phyloP scores from a whole-genome alignment of 2,113 vertebrate species.

The Hippocampus abdominalis region DNA sequence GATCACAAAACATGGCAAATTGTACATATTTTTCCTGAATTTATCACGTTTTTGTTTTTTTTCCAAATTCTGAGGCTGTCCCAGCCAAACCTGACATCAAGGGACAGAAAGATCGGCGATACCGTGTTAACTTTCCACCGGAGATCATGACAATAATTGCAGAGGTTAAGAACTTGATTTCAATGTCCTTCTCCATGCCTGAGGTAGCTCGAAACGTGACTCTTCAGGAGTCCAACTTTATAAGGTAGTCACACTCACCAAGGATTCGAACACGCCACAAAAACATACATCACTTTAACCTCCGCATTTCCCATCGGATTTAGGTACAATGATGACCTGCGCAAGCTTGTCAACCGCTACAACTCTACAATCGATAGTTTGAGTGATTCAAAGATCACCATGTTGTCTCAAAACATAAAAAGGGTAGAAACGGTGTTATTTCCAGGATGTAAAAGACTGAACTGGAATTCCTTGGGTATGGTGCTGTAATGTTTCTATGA shows the following conservation, averaged over 20 bases:
- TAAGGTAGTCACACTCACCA: constrained; percentile 5
- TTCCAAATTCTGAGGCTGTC: constrained; percentile 13
- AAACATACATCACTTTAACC: neutral
- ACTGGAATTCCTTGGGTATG: constrained; percentile 87
- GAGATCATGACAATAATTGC: constrained; percentile 1
- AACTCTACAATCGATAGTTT: constrained; percentile 9
- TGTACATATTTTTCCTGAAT: neutral
- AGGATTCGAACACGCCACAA: neutral
- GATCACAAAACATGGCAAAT: neutral
- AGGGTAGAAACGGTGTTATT: constrained; percentile 55
- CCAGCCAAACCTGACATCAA: constrained; percentile 15
- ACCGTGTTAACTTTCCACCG: constrained; percentile 8
- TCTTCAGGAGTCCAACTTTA: constrained; percentile 6
- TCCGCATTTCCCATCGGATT: neutral
- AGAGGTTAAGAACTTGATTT: constrained; percentile 5
- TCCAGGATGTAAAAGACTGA: constrained; percentile 79
- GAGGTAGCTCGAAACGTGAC: constrained; percentile 6
- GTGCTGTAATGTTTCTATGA: constrained; percentile 7
- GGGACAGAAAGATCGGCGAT: constrained; percentile 5
- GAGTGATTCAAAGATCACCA: constrained; percentile 8
- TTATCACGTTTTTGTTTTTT: neutral
- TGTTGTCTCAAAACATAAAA: constrained; percentile 5
- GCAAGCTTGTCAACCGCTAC: constrained; percentile 6
- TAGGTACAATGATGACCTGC: constrained; percentile 5
- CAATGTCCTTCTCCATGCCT: constrained; percentile 8